These are phyloP conservation scores for Drosophila nebulosa DNA, from an alignment of 1,140 invertebrate species.

Conservation along the genomic window DNA sequence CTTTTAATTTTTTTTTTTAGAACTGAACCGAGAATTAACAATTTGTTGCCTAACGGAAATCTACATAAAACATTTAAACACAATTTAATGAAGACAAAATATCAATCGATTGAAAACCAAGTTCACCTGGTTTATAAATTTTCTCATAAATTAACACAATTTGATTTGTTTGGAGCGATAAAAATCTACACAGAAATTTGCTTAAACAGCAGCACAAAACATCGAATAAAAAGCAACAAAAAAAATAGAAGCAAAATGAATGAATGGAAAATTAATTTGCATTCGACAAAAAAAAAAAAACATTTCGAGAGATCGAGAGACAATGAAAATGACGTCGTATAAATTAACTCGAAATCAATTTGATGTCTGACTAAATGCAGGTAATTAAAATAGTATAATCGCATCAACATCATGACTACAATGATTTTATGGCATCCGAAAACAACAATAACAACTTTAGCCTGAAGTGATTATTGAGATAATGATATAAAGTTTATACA, in stretches of 20 bases:
- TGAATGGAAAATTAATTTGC: slow-evolving; percentile 64
- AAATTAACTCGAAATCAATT: slow-evolving; percentile 47
- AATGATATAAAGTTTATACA: slow-evolving; percentile 1
- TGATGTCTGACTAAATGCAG: slow-evolving; percentile 38
- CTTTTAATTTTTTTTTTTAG: too few relatives aligned
- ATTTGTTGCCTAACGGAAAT: slow-evolving; percentile 31
- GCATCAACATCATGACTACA: background rate
- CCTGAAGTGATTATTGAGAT: background rate
- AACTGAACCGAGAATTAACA: background rate
- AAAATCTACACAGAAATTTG: slow-evolving; percentile 70
- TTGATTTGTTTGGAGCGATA: slow-evolving; percentile 73
- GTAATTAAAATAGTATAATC: slow-evolving; percentile 43
- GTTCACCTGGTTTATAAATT: slow-evolving; percentile 51
- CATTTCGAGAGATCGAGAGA: slow-evolving; percentile 8
- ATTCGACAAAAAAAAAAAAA: slow-evolving; percentile 9
- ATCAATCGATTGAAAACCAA: slow-evolving; percentile 39
- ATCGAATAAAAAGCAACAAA: slow-evolving; percentile 58
- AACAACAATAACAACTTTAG: background rate
- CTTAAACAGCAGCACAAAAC: slow-evolving; percentile 73
- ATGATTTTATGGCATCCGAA: background rate
- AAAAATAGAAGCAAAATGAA: slow-evolving; percentile 43
- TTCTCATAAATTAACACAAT: slow-evolving; percentile 77
- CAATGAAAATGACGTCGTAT: slow-evolving; percentile 35
- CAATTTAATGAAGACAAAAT: slow-evolving; percentile 69
- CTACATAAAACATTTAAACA: slow-evolving; percentile 73